Base-by-base conservation (phyloP, 2,797 vertebrate genomes). In the Otolemur crassicaudatus region DNA sequence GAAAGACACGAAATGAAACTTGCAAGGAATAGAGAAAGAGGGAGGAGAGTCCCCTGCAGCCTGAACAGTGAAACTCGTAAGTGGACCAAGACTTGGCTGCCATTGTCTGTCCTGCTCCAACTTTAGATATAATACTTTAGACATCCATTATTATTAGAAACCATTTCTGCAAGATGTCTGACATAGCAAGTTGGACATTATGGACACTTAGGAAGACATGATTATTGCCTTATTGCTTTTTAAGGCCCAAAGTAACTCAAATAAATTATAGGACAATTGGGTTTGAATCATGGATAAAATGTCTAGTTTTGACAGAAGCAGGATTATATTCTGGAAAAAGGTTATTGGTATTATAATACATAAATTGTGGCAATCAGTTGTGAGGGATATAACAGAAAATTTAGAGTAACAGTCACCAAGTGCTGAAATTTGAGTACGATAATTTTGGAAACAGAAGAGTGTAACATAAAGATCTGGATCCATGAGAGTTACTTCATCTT, bases 221-320 rank as follows among this genome's bases (percentile, higher is more conserved):
- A 5, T 70, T 89, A 76, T 87, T 76, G 23, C 43, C 23, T 84
- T 53, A 49, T 49, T 96, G 20, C 27, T 91, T 75, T 82, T 43
- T 37, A 95, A 92, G 75, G 94, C 13, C 25, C 56, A 77, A 87
- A 77, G 13, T 37, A 49, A n/a, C 27, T 92, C n/a, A 87, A 43
- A 29, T 91, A 83, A 94, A 60, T 73, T 73, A 67, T 9, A 83
- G n/a, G 40, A 85, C 25, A 96, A 63, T 0, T 88, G 22, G 27
- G 8, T 86, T 95, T 27, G 25, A 83, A 93, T 13, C 31, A 53
- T 27, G 37, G 27, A 46, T 7, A 16, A 91, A 89, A 95, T 92
- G 61, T 43, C 23, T 87, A 86, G 67, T 80, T 91, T 92, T 91
- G 46, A 88, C 65, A 91, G 29, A 87, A 85, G 14, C 16, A 90